Evolutionary conservation across 2,797 vertebrate genomes (phyloP).

Genomic region (Rhyacichthys aspro): DNA sequence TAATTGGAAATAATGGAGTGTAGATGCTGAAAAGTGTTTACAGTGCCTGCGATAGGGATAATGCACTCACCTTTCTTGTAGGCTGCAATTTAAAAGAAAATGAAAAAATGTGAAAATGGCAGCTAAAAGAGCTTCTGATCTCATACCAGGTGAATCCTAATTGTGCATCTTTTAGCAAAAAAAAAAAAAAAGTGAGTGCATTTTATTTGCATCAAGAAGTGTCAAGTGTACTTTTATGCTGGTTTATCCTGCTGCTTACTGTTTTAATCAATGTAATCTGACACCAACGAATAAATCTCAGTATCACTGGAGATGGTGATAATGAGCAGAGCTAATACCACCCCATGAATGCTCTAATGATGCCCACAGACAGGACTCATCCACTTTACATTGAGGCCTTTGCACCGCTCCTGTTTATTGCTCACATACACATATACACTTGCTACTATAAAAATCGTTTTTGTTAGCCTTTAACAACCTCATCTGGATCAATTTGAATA

Average conservation of each 20-base stretch:
- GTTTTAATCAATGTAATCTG: slow-evolving; percentile 4
- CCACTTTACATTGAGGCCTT: neutral
- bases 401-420: neutral
- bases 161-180: too few relatives aligned
- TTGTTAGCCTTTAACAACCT: slow-evolving; percentile 18
- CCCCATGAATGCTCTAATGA: neutral
- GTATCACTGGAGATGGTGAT: neutral
- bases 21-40: neutral
- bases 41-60: neutral
- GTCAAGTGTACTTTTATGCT: neutral
- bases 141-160: too few relatives aligned
- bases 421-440: too few relatives aligned
- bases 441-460: too few relatives aligned
- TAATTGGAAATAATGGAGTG: slow-evolving; percentile 11
- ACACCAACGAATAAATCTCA: slow-evolving; percentile 4
- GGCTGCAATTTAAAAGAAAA: too few relatives aligned
- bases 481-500: slow-evolving; percentile 29
- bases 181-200: too few relatives aligned
- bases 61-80: neutral
- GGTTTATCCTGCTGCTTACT: neutral
- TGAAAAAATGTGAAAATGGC: too few relatives aligned
- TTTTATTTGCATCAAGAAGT: too few relatives aligned
- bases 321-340: neutral
- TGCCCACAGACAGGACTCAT: neutral
- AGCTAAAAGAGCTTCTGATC: too few relatives aligned